A percentile compares a stretch with the other conserved stretches of the same genome.
These are phyloP conservation scores for Andrena cerasifolii DNA, from an alignment of 1,140 invertebrate genomes.

Conservation along the genomic window DNA sequence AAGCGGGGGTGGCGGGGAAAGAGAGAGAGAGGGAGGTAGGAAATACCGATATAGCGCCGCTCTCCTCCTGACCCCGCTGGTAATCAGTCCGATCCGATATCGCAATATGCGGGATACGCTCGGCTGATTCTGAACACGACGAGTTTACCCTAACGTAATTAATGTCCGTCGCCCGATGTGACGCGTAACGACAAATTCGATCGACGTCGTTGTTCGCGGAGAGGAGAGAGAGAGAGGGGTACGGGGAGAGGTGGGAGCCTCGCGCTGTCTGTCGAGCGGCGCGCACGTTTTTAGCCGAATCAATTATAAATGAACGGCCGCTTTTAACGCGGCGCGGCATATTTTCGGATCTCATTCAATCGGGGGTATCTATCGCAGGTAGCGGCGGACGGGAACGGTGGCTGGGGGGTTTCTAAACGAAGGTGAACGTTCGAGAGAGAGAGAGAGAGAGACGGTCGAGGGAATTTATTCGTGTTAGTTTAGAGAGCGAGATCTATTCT, in stretches of 20 bases:
- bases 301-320: conserved; percentile 48
- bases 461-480: too few relatives aligned
- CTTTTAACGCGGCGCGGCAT: neutral
- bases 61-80: too few relatives aligned
- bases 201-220: conserved; percentile 19
- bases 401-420: too few relatives aligned
- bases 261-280: too few relatives aligned
- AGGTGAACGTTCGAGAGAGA: too few relatives aligned
- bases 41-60: too few relatives aligned
- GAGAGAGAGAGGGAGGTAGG: too few relatives aligned
- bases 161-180: conserved; percentile 44
- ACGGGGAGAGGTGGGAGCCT: neutral
- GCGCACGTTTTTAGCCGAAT: conserved; percentile 28
- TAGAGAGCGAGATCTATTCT: too few relatives aligned
- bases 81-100: conserved; percentile 40
- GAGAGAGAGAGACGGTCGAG: too few relatives aligned
- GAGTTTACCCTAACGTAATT: conserved; percentile 52
- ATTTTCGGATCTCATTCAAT: conserved; percentile 44
- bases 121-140: conserved; percentile 43
- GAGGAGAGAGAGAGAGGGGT: neutral
- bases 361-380: too few relatives aligned
- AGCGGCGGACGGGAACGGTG: too few relatives aligned
- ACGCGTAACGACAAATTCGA: conserved; percentile 50
- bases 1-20: too few relatives aligned
- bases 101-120: conserved; percentile 40